Base-by-base conservation (phyloP, 2,113 vertebrate species). In the Perca flavescens region DNA sequence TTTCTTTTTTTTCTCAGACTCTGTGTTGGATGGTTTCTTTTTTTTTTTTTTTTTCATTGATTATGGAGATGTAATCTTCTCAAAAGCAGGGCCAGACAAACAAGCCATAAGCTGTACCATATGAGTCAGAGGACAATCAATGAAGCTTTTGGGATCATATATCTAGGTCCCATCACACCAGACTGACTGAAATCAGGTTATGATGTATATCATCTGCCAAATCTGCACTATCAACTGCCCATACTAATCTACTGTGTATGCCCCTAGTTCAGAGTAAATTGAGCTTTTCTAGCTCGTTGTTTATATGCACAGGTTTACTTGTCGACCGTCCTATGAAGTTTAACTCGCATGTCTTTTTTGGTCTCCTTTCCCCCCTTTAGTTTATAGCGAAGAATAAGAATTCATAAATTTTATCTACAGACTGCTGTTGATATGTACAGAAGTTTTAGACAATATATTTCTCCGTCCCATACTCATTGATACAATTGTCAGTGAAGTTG, bases 41-140 rank as follows among this genome's bases (percentile, higher is more conserved):
- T n/a, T n/a, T n/a, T n/a, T n/a, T n/a, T n/a, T n/a, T 88, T 85
- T 91, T 86, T 88, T 86, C 90, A 94, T 94, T 93, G 91, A 94
- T 94, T 93, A 94, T 93, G 90, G 87, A 91, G 92, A 94, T 95
- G 89, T 87, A 94, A 95, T 94, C 89, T 92, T 86, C 87, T 86
- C 69, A 90, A 95, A 93, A 94, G 94, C 92, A 81, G 64, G 68
- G 74, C 74, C 74, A 84, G 71, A 80, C 75, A 88, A 92, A 90
- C 86, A 87, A 86, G 68, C 78, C 76, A 69, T 87, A 89, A 92
- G 66, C 84, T 80, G 73, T 72, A 84, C 80, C 77, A 84, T 84
- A 85, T 90, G 87, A 89, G 64, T 89, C 79, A 90, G 79, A 84
- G 78, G 83, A 84, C 86, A 71, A 89, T 83, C 86, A 86, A 84